Percentiles rank a stretch among this genome's conserved stretches.
These are phyloP conservation scores for Pardalotus punctatus DNA, from an alignment of 2,113 vertebrate genomes.

Conservation along the genomic window DNA sequence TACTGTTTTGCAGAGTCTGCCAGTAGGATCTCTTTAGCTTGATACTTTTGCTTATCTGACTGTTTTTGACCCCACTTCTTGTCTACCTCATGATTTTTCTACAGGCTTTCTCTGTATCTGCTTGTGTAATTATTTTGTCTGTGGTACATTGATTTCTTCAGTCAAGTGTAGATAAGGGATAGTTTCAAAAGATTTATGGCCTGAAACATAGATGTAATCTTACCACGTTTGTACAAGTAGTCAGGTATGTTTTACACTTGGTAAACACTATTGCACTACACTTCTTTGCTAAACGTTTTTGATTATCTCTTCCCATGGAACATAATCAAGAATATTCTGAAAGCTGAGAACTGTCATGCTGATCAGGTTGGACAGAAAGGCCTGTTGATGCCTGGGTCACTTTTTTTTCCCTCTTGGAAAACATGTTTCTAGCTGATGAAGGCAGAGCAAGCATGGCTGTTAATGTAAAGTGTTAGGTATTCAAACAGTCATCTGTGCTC, in stretches of 20 bases:
- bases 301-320: neutral
- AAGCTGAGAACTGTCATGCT: neutral
- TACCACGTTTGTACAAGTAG: neutral
- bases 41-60: neutral
- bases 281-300: neutral
- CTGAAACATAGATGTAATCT: neutral
- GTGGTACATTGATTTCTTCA: neutral
- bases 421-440: neutral
- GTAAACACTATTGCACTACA: neutral
- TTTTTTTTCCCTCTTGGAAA: neutral
- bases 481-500: neutral
- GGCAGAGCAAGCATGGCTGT: neutral
- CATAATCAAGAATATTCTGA: neutral
- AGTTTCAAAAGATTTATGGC: neutral
- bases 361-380: neutral
- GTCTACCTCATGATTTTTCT: neutral
- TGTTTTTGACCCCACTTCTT: neutral
- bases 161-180: neutral
- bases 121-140: neutral
- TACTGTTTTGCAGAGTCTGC: neutral
- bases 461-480: neutral
- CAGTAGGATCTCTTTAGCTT: neutral
- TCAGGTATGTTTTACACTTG: neutral
- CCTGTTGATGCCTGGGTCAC: neutral
- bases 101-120: neutral